phyloP scores from a whole-genome alignment of 2,113 vertebrate species.

The Mohoua ochrocephala region DNA sequence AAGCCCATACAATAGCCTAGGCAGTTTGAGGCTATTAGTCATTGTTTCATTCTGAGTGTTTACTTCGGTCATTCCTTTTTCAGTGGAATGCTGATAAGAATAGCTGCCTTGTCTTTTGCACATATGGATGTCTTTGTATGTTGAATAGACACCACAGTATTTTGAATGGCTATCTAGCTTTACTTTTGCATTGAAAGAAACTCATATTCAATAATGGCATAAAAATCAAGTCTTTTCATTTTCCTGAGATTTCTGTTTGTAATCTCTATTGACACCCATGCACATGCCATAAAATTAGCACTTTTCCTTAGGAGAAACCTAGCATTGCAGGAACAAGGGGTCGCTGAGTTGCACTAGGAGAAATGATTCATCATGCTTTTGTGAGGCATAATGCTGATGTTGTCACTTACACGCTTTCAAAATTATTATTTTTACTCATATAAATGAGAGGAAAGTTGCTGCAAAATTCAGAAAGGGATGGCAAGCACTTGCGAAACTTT shows the following conservation, averaged over 20 bases:
- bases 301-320: neutral
- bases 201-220: neutral
- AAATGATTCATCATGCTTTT: neutral
- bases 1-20: neutral
- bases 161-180: neutral
- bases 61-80: neutral
- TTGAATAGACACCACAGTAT: neutral
- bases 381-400: neutral
- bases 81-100: neutral
- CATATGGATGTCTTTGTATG: neutral
- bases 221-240: neutral
- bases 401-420: neutral
- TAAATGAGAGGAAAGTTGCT: neutral
- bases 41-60: neutral
- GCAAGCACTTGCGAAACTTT: neutral
- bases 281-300: neutral
- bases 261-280: neutral
- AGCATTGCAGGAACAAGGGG: neutral
- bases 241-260: neutral
- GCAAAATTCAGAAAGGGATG: neutral
- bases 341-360: neutral
- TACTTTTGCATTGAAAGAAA: slow-evolving; percentile 16
- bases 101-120: neutral
- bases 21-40: neutral
- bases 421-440: neutral